These are phyloP conservation scores for Hyaena hyaena DNA, from an alignment of 2,113 vertebrate species.

Conservation along the genomic window DNA sequence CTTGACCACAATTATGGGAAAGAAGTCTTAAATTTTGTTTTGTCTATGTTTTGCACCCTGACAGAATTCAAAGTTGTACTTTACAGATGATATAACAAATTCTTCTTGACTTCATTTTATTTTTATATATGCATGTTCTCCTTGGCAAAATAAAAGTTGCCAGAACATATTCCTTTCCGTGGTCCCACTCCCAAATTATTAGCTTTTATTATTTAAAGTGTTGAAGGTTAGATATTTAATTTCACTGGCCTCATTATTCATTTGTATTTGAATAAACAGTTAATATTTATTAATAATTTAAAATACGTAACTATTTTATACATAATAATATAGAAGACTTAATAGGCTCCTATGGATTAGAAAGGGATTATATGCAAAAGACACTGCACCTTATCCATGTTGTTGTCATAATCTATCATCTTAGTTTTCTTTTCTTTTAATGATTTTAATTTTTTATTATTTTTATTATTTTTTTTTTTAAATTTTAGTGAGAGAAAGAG, in stretches of 20 bases:
- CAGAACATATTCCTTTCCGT: not conserved
- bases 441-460: no score
- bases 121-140: not conserved
- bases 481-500: no score
- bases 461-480: no score
- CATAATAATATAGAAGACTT: not conserved
- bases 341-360: not conserved
- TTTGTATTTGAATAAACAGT: not conserved
- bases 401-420: not conserved
- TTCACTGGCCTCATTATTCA: not conserved
- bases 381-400: not conserved
- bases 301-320: not conserved
- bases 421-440: not conserved
- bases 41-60: not conserved
- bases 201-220: not conserved
- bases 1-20: not conserved
- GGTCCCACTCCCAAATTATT: not conserved
- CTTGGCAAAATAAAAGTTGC: not conserved
- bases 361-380: not conserved
- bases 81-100: not conserved
- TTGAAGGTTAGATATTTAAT: not conserved
- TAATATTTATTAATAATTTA: slow-evolving; percentile 18
- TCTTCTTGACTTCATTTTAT: not conserved
- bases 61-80: not conserved
- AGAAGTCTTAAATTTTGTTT: slow-evolving; percentile 16